Conservation (phyloP, 2,113 vertebrate genomes). For the Sturnira hondurensis region DNA sequence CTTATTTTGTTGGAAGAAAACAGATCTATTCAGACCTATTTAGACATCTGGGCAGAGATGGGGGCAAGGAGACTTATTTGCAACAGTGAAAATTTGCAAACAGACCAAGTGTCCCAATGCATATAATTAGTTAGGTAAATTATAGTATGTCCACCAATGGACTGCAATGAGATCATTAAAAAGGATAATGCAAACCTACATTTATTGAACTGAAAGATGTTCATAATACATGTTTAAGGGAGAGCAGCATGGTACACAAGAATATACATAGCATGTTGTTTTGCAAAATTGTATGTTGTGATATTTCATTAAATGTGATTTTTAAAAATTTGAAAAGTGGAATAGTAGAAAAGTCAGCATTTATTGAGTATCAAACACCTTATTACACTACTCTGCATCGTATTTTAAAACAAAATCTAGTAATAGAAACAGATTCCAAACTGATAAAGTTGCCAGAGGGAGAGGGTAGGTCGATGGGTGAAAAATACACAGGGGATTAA, state of each 20-base stretch:
- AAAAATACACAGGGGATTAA: no score
- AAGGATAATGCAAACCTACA: not conserved
- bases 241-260: not conserved
- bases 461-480: no score
- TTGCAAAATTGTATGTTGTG: not conserved
- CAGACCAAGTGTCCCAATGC: not conserved
- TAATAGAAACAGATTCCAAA: not conserved
- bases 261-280: not conserved
- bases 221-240: not conserved
- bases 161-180: not conserved
- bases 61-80: not conserved
- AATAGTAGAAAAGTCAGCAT: not conserved
- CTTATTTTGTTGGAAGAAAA: not conserved
- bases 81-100: not conserved
- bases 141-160: not conserved
- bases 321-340: not conserved
- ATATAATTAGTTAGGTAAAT: not conserved
- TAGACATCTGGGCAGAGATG: not conserved
- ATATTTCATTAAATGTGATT: not conserved
- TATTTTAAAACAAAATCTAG: not conserved
- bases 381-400: not conserved
- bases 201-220: not conserved
- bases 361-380: not conserved
- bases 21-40: not conserved
- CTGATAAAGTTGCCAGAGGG: no score